Percentiles rank a stretch among this genome's conserved stretches.
Evolutionary conservation across 2,797 vertebrate species (phyloP).

Genomic region (Tiaroga cobitis): DNA sequence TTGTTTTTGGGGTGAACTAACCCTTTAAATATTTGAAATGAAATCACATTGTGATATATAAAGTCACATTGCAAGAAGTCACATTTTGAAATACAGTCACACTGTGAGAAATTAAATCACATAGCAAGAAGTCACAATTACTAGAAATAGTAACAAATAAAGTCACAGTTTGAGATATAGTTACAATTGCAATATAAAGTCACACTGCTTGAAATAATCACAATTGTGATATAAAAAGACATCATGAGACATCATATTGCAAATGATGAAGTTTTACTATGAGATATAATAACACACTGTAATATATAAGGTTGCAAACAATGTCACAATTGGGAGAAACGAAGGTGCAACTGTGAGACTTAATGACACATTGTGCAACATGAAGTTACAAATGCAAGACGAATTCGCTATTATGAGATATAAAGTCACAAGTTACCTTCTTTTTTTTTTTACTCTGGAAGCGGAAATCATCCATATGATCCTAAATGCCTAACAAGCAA

Average conservation of each 20-base stretch:
- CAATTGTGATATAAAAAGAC: background rate
- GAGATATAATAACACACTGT: background rate
- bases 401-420: background rate
- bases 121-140: background rate
- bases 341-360: background rate
- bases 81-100: background rate
- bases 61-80: background rate
- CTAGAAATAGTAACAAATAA: background rate
- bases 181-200: background rate
- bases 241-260: background rate
- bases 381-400: background rate
- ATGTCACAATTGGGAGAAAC: background rate
- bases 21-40: background rate
- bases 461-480: background rate
- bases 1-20: background rate
- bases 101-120: background rate
- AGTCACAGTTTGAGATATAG: background rate
- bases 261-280: background rate
- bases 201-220: background rate
- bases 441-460: background rate
- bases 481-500: slow-evolving; percentile 71
- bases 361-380: background rate
- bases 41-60: background rate
- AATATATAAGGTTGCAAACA: background rate
- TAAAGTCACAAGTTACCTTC: background rate